Evolutionary conservation across 2,888 invertebrate species (phyloP).

Genomic region (Amphimallon solstitiale): DNA sequence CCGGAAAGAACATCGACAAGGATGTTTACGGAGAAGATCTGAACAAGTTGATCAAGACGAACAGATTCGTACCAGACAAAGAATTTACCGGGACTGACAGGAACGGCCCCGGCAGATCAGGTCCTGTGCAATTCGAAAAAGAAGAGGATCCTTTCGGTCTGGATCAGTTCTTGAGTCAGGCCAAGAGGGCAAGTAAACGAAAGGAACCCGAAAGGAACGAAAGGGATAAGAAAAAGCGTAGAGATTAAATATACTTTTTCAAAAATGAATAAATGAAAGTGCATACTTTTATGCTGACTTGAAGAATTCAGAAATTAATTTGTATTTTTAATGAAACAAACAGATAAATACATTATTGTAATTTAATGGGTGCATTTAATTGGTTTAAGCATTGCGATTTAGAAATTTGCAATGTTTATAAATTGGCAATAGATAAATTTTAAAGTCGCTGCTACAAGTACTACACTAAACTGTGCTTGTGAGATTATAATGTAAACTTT

Average conservation of each 20-base stretch:
- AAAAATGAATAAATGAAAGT: no score
- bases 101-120: conserved; percentile 74
- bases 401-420: no score
- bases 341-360: no score
- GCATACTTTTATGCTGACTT: neutral
- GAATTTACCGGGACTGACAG: conserved; percentile 94
- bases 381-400: no score
- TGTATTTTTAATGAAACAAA: no score
- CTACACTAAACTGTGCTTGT: no score
- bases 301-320: no score
- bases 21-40: conserved; percentile 92
- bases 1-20: conserved; percentile 86
- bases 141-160: conserved; percentile 96
- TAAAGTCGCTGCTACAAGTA: no score
- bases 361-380: no score
- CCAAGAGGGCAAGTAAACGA: conserved; percentile 82
- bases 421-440: no score
- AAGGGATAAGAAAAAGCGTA: conserved; percentile 63
- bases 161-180: conserved; percentile 97
- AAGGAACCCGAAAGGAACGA: conserved; percentile 67
- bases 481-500: no score
- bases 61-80: conserved; percentile 96
- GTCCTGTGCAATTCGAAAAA: conserved; percentile 96
- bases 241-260: conserved; percentile 61
- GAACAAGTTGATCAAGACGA: conserved; percentile 87